These are phyloP conservation scores for Clinocottus analis DNA, from an alignment of 2,113 vertebrate species.

Conservation along the genomic window DNA sequence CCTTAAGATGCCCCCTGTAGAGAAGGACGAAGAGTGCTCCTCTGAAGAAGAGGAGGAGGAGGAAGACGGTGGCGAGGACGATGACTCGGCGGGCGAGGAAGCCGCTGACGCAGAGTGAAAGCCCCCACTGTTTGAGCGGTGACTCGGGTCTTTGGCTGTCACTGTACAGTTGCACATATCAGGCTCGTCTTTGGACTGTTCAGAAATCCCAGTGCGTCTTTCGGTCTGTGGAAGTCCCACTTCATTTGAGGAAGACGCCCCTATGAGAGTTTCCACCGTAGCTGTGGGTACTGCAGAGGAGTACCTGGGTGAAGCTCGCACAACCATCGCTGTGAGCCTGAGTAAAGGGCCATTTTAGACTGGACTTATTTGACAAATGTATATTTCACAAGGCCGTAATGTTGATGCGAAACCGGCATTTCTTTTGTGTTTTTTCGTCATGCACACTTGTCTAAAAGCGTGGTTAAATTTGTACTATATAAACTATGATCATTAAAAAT, in stretches of 20 bases:
- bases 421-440: neutral
- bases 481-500: conserved; percentile 26
- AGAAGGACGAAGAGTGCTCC: conserved; percentile 48
- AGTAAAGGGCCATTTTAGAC: neutral
- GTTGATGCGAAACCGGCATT: neutral
- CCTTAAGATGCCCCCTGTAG: conserved; percentile 76
- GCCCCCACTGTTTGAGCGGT: neutral
- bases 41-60: conserved; percentile 44
- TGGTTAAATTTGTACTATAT: conserved; percentile 24
- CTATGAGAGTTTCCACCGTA: neutral
- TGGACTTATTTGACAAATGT: conserved; percentile 9
- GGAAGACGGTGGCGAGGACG: neutral
- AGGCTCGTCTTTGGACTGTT: conserved; percentile 23
- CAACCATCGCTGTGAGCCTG: neutral
- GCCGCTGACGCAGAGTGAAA: conserved; percentile 44
- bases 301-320: neutral
- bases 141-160: conserved; percentile 24
- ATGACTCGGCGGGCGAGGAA: conserved; percentile 34
- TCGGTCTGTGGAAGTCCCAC: conserved; percentile 8
- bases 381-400: neutral
- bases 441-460: neutral
- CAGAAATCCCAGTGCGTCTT: conserved; percentile 2
- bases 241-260: neutral
- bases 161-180: neutral
- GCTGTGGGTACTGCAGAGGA: neutral